Evolutionary conservation across 2,888 invertebrate genomes (phyloP).

Genomic region (Heliconius ismenius): DNA sequence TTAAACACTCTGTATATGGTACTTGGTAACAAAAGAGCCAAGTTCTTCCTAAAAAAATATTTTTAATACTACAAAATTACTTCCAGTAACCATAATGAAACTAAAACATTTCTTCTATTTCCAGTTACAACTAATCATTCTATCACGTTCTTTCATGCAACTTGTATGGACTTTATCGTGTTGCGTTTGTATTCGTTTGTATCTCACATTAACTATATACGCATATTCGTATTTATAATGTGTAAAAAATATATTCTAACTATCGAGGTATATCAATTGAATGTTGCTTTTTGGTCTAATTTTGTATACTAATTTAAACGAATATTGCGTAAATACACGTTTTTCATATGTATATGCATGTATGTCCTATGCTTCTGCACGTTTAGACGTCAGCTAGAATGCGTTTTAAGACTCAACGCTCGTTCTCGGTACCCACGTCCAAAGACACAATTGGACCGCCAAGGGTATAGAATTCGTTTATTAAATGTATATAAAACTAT

Average conservation of each 20-base stretch:
- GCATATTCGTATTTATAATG: constrained; percentile 40
- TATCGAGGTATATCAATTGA: background rate
- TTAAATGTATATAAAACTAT: background rate
- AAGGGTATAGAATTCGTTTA: constrained; percentile 61
- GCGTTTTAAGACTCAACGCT: constrained; percentile 95
- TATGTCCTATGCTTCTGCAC: constrained; percentile 49
- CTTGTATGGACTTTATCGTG: constrained; percentile 70
- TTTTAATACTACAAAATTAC: background rate
- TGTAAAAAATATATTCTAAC: background rate
- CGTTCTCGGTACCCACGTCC: constrained; percentile 95
- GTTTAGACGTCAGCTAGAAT: constrained; percentile 84
- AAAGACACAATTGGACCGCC: constrained; percentile 85
- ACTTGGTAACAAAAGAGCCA: background rate
- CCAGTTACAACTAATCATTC: constrained; percentile 54
- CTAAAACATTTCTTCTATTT: constrained; percentile 45
- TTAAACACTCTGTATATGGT: background rate
- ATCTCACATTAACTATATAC: constrained; percentile 43
- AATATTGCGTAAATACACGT: constrained; percentile 50
- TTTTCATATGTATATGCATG: constrained; percentile 44
- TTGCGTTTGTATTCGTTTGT: constrained; percentile 49
- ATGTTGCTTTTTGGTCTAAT: background rate
- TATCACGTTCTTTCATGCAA: constrained; percentile 62
- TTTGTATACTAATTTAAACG: constrained; percentile 41
- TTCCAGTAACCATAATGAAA: constrained; percentile 41
- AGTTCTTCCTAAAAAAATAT: background rate